Percentiles rank a stretch among this genome's conserved stretches.
phyloP scores from a whole-genome alignment of 2,113 vertebrate species.

The Melanocharis versteri region DNA sequence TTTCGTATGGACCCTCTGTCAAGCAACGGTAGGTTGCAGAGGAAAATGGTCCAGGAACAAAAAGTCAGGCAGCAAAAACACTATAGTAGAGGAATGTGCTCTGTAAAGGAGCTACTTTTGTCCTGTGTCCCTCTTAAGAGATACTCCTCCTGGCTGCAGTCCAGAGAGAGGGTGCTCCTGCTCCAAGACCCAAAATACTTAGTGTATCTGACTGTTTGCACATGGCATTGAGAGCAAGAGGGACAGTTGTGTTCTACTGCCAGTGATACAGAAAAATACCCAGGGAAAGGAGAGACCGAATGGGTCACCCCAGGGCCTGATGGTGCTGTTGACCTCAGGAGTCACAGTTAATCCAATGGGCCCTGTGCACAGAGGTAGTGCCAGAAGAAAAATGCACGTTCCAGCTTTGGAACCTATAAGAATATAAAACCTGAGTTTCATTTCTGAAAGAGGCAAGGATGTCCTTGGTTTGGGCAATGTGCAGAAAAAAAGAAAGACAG shows the following conservation, averaged over 20 bases:
- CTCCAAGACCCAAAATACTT: neutral
- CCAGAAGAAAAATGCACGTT: neutral
- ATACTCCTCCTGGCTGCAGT: neutral
- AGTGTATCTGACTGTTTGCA: neutral
- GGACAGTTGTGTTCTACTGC: neutral
- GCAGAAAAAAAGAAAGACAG: neutral
- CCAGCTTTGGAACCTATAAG: neutral
- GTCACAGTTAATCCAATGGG: neutral
- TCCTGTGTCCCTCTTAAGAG: neutral
- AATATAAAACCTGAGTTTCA: neutral
- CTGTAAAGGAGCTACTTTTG: neutral
- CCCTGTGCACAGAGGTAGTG: neutral
- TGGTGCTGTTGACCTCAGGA: neutral
- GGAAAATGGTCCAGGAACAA: neutral
- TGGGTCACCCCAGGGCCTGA: neutral
- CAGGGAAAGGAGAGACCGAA: rapidly evolving
- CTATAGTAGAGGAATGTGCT: neutral
- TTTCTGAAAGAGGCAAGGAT: neutral
- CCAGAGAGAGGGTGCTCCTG: neutral
- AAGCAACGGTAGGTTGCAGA: neutral
- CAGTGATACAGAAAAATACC: neutral
- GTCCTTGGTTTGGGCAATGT: neutral
- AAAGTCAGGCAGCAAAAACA: neutral
- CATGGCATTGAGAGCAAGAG: neutral
- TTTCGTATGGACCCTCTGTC: neutral